These are phyloP conservation scores for Petrocephalus zakoni DNA, from an alignment of 2,113 vertebrate species.

Conservation along the genomic window DNA sequence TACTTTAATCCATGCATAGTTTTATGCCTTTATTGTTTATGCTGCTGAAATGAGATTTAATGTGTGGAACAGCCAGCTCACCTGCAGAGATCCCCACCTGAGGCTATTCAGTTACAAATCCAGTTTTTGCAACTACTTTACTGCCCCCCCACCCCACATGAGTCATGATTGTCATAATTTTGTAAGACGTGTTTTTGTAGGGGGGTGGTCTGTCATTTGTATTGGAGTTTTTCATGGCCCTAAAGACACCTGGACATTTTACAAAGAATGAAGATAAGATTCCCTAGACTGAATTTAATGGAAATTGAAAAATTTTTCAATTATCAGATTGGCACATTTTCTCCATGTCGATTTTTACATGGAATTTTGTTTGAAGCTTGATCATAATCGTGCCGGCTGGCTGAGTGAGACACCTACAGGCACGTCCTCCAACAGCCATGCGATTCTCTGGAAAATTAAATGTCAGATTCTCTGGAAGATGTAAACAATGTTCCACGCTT, in stretches of 20 bases:
- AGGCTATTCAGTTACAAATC: neutral
- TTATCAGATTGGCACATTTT: neutral
- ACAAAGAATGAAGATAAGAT: neutral
- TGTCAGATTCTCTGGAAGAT: neutral
- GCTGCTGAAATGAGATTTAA: neutral
- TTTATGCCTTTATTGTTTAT: neutral
- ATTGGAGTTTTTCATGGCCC: neutral
- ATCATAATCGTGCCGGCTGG: neutral
- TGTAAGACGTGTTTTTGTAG: neutral
- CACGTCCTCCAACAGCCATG: neutral
- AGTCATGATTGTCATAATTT: neutral
- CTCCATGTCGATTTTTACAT: neutral
- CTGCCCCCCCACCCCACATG: neutral
- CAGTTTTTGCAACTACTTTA: neutral
- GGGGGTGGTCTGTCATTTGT: neutral
- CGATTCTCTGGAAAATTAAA: neutral
- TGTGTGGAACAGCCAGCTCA: neutral
- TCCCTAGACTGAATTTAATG: neutral
- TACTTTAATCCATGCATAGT: neutral
- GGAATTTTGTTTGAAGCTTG: neutral
- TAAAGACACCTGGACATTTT: neutral
- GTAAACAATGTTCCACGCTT: neutral
- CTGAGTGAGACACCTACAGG: neutral
- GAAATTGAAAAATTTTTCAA: neutral
- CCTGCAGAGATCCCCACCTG: neutral